Percentiles rank a stretch among this genome's conserved stretches.
Conservation (phyloP, 53 echinoderm and acorn worm species). For the Apostichopus leukothele region DNA sequence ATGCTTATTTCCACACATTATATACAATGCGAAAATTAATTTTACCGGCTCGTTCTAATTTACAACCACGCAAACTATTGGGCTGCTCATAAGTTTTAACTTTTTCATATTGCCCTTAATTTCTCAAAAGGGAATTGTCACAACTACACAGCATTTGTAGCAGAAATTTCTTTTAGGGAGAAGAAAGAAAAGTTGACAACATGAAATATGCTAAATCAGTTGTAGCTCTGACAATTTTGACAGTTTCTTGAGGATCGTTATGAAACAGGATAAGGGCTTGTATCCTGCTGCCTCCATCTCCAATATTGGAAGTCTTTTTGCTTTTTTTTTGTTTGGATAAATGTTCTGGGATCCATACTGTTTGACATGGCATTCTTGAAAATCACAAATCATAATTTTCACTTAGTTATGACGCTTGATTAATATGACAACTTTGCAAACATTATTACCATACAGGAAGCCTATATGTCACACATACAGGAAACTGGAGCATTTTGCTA, state of each 20-base stretch:
- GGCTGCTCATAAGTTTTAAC: neutral
- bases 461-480: neutral
- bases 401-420: slow-evolving; percentile 33
- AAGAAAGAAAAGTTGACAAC: slow-evolving; percentile 5
- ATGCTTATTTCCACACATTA: neutral
- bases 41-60: neutral
- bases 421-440: slow-evolving; percentile 44
- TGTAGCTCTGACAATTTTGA: slow-evolving; percentile 28
- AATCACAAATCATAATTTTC: slow-evolving; percentile 40
- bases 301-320: slow-evolving; percentile 9
- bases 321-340: slow-evolving; percentile 25
- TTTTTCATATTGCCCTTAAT: neutral
- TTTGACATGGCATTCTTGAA: slow-evolving; percentile 40
- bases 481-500: slow-evolving; percentile 27
- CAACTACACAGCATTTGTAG: neutral
- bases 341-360: slow-evolving; percentile 13
- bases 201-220: slow-evolving; percentile 37
- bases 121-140: neutral
- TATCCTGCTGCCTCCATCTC: slow-evolving; percentile 11
- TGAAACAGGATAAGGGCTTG: slow-evolving; percentile 32
- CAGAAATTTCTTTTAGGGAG: neutral
- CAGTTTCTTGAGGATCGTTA: slow-evolving; percentile 32
- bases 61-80: neutral
- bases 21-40: slow-evolving; percentile 2
- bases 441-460: slow-evolving; percentile 17